Conservation (phyloP, 2,888 invertebrate species). For the Aelia acuminata region DNA sequence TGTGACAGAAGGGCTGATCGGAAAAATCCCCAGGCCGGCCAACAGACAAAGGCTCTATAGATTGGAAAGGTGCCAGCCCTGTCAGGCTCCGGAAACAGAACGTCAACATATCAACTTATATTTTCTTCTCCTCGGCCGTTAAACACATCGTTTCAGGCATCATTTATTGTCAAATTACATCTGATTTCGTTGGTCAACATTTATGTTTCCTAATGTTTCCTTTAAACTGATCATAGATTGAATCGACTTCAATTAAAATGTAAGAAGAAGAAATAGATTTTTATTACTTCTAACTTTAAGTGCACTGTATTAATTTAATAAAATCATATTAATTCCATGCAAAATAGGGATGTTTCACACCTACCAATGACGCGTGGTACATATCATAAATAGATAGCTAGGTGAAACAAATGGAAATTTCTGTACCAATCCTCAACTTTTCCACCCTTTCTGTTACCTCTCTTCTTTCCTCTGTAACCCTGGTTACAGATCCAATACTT, state of each 20-base stretch:
- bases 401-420: too few relatives aligned
- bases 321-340: too few relatives aligned
- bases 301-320: too few relatives aligned
- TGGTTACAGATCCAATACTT: too few relatives aligned
- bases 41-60: constrained; percentile 58
- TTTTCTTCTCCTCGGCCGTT: constrained; percentile 20
- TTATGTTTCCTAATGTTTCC: not conserved
- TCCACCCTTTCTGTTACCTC: too few relatives aligned
- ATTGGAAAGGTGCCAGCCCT: constrained; percentile 63
- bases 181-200: not conserved
- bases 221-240: not conserved
- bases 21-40: constrained; percentile 50
- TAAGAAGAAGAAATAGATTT: too few relatives aligned
- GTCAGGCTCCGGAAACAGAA: constrained; percentile 47
- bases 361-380: too few relatives aligned
- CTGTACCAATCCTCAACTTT: too few relatives aligned
- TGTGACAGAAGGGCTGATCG: constrained; percentile 55
- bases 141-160: not conserved
- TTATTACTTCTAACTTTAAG: too few relatives aligned
- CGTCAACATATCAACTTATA: constrained; percentile 57
- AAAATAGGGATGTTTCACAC: too few relatives aligned
- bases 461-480: too few relatives aligned
- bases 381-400: too few relatives aligned
- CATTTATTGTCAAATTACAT: constrained; percentile 4
- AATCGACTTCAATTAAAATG: not conserved